Percentiles rank a stretch among this genome's conserved stretches.
phyloP scores from a whole-genome alignment of 2,888 invertebrate species.

The Idaea aversata region DNA sequence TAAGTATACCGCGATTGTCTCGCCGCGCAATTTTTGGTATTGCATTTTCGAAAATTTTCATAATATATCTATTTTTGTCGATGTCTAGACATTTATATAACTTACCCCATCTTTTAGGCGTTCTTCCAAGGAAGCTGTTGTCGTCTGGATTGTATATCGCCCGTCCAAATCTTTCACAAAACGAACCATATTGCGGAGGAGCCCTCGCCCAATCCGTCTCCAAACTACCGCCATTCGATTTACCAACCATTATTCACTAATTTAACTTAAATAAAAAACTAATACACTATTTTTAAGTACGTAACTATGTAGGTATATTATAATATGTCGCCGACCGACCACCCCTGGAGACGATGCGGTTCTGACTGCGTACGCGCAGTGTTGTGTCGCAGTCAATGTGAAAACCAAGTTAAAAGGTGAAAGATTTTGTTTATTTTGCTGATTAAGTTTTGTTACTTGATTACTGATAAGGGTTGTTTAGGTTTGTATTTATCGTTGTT shows the following conservation, averaged over 20 bases:
- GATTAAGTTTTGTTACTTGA: no score
- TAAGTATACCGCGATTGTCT: no score
- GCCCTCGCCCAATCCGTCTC: slow-evolving; percentile 64
- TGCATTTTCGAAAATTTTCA: no score
- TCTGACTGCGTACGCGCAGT: slow-evolving; percentile 46
- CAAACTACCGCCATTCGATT: slow-evolving; percentile 50
- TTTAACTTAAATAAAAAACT: slow-evolving; percentile 8
- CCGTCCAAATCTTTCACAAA: slow-evolving; percentile 46
- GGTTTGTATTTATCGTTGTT: no score
- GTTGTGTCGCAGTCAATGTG: slow-evolving; percentile 23
- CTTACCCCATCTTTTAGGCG: slow-evolving; percentile 73
- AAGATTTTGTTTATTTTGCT: no score
- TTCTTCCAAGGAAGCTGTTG: slow-evolving; percentile 64
- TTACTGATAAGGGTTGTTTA: no score
- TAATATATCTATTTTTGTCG: no score
- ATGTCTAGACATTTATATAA: slow-evolving; percentile 14
- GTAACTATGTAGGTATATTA: background rate
- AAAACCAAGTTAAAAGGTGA: slow-evolving; percentile 5
- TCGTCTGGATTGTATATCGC: slow-evolving; percentile 64
- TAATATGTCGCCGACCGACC: slow-evolving; percentile 26
- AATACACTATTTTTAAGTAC: slow-evolving; percentile 11
- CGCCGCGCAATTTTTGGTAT: no score
- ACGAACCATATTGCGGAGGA: slow-evolving; percentile 51
- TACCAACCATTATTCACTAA: slow-evolving; percentile 45
- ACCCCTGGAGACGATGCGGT: slow-evolving; percentile 34